These are phyloP conservation scores for Melanotaenia maccullochi DNA, from an alignment of 2,797 vertebrate genomes.

Conservation along the genomic window DNA sequence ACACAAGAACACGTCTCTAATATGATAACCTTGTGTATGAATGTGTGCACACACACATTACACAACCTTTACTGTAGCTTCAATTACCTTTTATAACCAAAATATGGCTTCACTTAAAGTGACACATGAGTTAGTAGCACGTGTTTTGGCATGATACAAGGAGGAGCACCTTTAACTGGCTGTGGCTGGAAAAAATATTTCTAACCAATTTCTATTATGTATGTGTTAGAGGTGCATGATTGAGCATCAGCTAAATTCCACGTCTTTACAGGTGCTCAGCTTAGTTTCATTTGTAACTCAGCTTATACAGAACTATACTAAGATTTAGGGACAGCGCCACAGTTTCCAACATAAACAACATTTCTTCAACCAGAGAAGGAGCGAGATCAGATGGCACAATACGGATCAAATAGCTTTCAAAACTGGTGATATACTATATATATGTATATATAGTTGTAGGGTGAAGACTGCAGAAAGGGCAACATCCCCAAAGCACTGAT, in stretches of 20 bases:
- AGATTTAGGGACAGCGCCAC: neutral
- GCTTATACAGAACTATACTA: neutral
- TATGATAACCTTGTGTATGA: constrained; percentile 42
- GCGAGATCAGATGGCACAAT: neutral
- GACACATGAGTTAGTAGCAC: constrained; percentile 6
- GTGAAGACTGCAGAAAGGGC: no score
- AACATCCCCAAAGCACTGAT: neutral
- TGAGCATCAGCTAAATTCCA: constrained; percentile 42
- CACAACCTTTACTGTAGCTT: constrained; percentile 43
- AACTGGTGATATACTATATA: neutral
- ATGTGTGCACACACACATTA: constrained; percentile 28
- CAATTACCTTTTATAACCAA: constrained; percentile 32
- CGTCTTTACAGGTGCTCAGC: constrained; percentile 35
- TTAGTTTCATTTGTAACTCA: constrained; percentile 30
- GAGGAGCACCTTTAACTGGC: constrained; percentile 7
- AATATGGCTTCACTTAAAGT: constrained; percentile 26
- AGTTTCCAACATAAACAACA: neutral
- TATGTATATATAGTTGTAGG: no score
- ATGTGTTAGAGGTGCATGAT: constrained; percentile 25
- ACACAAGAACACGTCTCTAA: constrained; percentile 67
- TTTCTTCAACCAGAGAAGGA: neutral
- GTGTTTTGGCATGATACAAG: constrained; percentile 22
- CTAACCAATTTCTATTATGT: constrained; percentile 18
- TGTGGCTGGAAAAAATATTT: constrained; percentile 5
- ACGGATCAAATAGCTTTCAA: neutral